Evolutionary conservation across 2,797 vertebrate genomes (phyloP), one percentile per base, ranked within the genome.

Genomic region (Arremon aurantiirostris): DNA sequence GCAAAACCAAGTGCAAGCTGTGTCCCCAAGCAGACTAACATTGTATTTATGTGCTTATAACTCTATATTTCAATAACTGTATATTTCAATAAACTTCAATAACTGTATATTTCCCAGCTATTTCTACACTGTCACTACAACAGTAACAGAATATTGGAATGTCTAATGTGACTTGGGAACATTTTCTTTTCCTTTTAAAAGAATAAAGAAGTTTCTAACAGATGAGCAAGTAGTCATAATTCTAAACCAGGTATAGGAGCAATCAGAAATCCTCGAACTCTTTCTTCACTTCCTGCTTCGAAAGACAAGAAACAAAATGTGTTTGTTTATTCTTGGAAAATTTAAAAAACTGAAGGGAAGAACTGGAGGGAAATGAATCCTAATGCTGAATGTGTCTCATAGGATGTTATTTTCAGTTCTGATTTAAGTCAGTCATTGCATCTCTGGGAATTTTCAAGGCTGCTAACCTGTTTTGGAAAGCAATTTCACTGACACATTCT

Each of bases 381-480:
- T 77, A 60, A 49, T 60, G 16, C 26, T 60, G 52, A 86, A 59
- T 49, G 22, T 39, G 32, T 46, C 82, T 94, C 79, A 15, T 42
- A 75, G 39, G 82, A 82, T n/a, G 35, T 57, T 50, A 47, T 30
- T 73, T 90, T 94, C 86, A 73, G 34, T 92, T 87, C 50, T 0
- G 3, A 82, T 95, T 89, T 85, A 53, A 93, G 53, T 73, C 81
- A 85, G 60, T 89, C 86, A 80, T 90, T 81, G 50, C 39, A 68
- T 76, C 60, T 77, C 53, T 64, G 71, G 83, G 81, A 90, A 46
- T 77, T 92, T 69, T 71, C 68, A 85, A 91, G 44, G 34, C 59
- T 90, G 50, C 41, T 72, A 91, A 80, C 60, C 41, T 80, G 75
- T 35, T 94, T 82, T 87, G 72, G 83, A 82, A 95, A 89, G 41